Percentiles rank a stretch among this genome's conserved stretches.
These are phyloP conservation scores for Drosophila hamatofila DNA, from an alignment of 2,888 invertebrate species.

Conservation along the genomic window DNA sequence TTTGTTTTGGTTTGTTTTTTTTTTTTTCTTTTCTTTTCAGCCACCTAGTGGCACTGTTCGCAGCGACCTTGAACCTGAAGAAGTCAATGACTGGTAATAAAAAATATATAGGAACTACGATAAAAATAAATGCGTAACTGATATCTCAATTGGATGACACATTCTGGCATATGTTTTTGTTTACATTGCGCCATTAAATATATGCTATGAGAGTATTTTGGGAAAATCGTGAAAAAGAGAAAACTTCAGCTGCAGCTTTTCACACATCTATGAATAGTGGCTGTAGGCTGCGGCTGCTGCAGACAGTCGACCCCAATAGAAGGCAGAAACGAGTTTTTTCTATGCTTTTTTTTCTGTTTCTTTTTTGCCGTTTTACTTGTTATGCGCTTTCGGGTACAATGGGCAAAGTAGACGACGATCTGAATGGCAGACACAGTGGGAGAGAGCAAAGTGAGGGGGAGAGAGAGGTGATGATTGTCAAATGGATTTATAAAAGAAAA, in stretches of 20 bases:
- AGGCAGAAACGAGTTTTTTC: slow-evolving; percentile 67
- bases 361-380: slow-evolving; percentile 25
- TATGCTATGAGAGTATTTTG: neutral
- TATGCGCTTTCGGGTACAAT: slow-evolving; percentile 47
- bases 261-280: slow-evolving; percentile 34
- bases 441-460: neutral
- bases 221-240: slow-evolving; percentile 42
- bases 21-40: slow-evolving; percentile 11
- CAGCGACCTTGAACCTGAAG: slow-evolving; percentile 74
- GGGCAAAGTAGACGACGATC: slow-evolving; percentile 52
- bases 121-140: slow-evolving; percentile 32
- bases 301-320: slow-evolving; percentile 65
- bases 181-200: slow-evolving; percentile 17
- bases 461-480: slow-evolving; percentile 25
- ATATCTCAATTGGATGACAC: slow-evolving; percentile 34
- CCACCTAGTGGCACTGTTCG: slow-evolving; percentile 55
- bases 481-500: slow-evolving; percentile 70
- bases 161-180: slow-evolving; percentile 26
- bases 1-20: slow-evolving; percentile 61
- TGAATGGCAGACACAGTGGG: slow-evolving; percentile 6
- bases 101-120: slow-evolving; percentile 22
- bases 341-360: slow-evolving; percentile 19
- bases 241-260: slow-evolving; percentile 50
- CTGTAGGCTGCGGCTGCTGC: slow-evolving; percentile 12
- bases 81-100: slow-evolving; percentile 70